Base-by-base conservation (phyloP, 1,140 invertebrate species). In the Gonioctena quinquepunctata region DNA sequence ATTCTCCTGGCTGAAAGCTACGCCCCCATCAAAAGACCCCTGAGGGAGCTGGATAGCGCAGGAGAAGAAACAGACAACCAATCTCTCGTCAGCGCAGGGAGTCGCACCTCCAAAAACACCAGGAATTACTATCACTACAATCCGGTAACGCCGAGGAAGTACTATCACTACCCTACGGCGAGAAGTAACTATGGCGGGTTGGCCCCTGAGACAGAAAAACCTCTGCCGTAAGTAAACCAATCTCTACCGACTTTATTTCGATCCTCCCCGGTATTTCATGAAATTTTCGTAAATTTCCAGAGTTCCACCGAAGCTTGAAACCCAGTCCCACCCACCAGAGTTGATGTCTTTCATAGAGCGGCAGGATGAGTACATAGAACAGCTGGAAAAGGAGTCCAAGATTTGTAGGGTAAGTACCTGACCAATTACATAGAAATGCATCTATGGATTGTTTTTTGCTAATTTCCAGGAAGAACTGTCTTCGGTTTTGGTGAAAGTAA, bases 331-430 rank as follows among this genome's bases (percentile, higher is more conserved):
- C 2, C 77, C 76, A 49, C 79, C 79, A 11, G 90, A 92, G 79
- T 78, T 92, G 13, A 86, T 90, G 71, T 87, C 88, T 57, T 94
- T 93, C 74, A 92, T 94, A 21, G 90, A 93, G 81, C 89, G 91
- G 62, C 93, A 94, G 78, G 92, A 93, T 79, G 92, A 93, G 66
- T 94, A 94, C 71, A 94, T 94, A 25, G 90, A 93, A 61, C 92
- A 94, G 76, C 75, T 94, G 18, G 93, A 94, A 81, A 89, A 90
- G 72, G 92, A 94, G 82, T 93, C 91, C 50, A 90, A 90, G 72
- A 93, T 92, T 79, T 93, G 92, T 78, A 87, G 90, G 79, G 88
- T 89, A 83, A 80, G 81, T 76, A 21, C 7, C 57, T 57, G 54
- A 68, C 11, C n/a, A 54, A 54, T 54, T 11, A 16, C 18, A 19